Percentiles rank a stretch among this genome's conserved stretches.
phyloP scores from a whole-genome alignment of 2,797 vertebrate genomes.

The Sebastes vulpes region DNA sequence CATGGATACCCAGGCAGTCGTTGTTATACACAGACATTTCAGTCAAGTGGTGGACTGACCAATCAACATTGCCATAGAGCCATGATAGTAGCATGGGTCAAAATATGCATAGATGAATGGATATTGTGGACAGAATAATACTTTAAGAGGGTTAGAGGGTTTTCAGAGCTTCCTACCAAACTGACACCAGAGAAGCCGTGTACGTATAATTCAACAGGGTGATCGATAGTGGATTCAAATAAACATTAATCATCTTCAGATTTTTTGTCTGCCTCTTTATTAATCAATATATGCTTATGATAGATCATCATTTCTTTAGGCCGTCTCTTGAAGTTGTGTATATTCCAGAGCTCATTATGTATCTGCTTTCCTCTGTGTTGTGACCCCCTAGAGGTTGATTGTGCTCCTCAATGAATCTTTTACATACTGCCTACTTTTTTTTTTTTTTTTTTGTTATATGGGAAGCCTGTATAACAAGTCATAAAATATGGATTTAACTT shows the following conservation, averaged over 20 bases:
- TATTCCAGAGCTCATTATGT: slow-evolving; percentile 44
- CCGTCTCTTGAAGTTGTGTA: slow-evolving; percentile 18
- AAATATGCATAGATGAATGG: background rate
- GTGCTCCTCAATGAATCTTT: slow-evolving; percentile 52
- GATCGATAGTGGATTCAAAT: background rate
- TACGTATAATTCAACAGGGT: background rate
- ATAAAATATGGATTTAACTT: slow-evolving; percentile 41
- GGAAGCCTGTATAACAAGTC: slow-evolving; percentile 29
- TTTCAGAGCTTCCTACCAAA: background rate
- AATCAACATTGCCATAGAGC: background rate
- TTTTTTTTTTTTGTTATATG: background rate
- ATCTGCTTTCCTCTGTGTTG: slow-evolving; percentile 30
- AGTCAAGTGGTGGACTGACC: background rate
- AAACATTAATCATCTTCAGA: background rate
- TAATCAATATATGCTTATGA: slow-evolving; percentile 9
- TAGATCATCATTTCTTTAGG: slow-evolving; percentile 15
- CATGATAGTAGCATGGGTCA: too few species aligned
- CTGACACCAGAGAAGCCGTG: background rate
- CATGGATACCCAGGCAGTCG: background rate
- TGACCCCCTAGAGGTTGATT: slow-evolving; percentile 35
- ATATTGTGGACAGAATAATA: background rate
- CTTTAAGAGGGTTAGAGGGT: too few species aligned
- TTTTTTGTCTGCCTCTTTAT: background rate
- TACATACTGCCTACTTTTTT: slow-evolving; percentile 29
- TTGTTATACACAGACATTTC: background rate